A percentile compares a stretch with the other conserved stretches of the same genome.
These are phyloP conservation scores for Chelidonichthys spinosus DNA, from an alignment of 2,797 vertebrate genomes.

Conservation along the genomic window DNA sequence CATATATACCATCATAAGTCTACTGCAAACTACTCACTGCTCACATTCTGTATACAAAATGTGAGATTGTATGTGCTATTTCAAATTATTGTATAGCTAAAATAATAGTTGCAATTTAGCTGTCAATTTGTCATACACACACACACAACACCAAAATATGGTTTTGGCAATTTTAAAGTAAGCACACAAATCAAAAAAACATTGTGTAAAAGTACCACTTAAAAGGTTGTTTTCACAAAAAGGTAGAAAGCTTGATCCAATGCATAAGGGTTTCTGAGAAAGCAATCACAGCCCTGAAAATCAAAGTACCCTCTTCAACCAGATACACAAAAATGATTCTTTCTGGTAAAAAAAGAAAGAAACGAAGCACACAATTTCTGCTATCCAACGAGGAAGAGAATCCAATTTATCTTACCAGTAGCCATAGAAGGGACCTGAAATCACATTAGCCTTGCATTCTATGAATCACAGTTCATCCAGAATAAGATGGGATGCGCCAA, in stretches of 20 bases:
- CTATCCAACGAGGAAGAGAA: slow-evolving; percentile 34
- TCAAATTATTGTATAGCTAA: neutral
- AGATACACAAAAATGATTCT: slow-evolving; percentile 24
- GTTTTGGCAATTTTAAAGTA: slow-evolving; percentile 8
- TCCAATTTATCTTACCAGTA: slow-evolving; percentile 62
- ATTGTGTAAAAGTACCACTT: slow-evolving; percentile 13
- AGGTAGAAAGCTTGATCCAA: slow-evolving; percentile 37
- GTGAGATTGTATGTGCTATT: slow-evolving; percentile 36
- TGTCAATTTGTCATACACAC: neutral
- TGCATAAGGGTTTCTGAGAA: slow-evolving; percentile 41
- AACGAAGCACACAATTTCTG: slow-evolving; percentile 16
- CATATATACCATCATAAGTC: neutral
- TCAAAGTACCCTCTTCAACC: slow-evolving; percentile 44
- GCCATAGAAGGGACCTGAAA: slow-evolving; percentile 50
- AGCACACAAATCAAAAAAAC: slow-evolving; percentile 32
- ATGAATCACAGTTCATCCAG: slow-evolving; percentile 39
- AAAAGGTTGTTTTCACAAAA: slow-evolving; percentile 43
- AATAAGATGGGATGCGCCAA: slow-evolving; percentile 18
- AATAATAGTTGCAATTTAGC: neutral
- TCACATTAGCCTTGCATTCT: slow-evolving; percentile 34
- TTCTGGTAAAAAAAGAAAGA: slow-evolving; percentile 16
- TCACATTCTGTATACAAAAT: too few relatives aligned
- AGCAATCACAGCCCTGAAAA: slow-evolving; percentile 57
- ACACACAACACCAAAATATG: slow-evolving; percentile 5
- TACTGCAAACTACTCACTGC: neutral